phyloP scores from a whole-genome alignment of 1,140 invertebrate species.

The Euwallacea similis region DNA sequence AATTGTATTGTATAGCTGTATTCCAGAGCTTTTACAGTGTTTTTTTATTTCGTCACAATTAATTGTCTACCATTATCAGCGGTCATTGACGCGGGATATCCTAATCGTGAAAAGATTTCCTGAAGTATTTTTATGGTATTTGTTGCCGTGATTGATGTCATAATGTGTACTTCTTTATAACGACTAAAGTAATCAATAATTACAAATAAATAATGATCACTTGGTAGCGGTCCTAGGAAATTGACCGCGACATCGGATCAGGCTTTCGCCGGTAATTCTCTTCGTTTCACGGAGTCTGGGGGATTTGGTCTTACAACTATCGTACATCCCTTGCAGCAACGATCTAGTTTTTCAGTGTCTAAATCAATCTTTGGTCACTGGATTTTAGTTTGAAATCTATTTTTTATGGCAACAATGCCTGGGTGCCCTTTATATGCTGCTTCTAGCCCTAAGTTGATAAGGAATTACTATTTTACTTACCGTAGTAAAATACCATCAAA shows the following conservation, averaged over 20 bases:
- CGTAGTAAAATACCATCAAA: too few relatives aligned
- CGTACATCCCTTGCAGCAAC: conserved; percentile 36
- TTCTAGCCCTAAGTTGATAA: too few relatives aligned
- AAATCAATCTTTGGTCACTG: conserved; percentile 59
- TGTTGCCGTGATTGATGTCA: neutral
- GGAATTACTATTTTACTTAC: too few relatives aligned
- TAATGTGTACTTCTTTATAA: conserved; percentile 32
- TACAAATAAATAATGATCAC: conserved; percentile 44
- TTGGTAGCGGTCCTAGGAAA: conserved; percentile 48
- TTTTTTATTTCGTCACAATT: conserved; percentile 24
- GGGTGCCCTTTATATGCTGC: too few relatives aligned
- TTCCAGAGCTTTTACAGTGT: conserved; percentile 13
- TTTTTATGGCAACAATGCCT: too few relatives aligned
- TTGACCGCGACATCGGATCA: conserved; percentile 51
- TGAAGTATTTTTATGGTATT: conserved; percentile 1
- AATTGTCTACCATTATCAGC: conserved; percentile 38
- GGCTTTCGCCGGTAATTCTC: conserved; percentile 45
- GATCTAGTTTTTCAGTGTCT: conserved; percentile 54
- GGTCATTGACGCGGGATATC: conserved; percentile 34
- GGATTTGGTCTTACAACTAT: conserved; percentile 48
- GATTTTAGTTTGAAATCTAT: too few relatives aligned
- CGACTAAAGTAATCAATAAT: conserved; percentile 37
- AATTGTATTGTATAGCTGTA: conserved; percentile 13
- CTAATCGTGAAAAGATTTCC: conserved; percentile 39
- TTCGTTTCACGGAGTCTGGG: conserved; percentile 40